Conservation (phyloP, 2,113 vertebrate species). For the Artemisiospiza belli region DNA sequence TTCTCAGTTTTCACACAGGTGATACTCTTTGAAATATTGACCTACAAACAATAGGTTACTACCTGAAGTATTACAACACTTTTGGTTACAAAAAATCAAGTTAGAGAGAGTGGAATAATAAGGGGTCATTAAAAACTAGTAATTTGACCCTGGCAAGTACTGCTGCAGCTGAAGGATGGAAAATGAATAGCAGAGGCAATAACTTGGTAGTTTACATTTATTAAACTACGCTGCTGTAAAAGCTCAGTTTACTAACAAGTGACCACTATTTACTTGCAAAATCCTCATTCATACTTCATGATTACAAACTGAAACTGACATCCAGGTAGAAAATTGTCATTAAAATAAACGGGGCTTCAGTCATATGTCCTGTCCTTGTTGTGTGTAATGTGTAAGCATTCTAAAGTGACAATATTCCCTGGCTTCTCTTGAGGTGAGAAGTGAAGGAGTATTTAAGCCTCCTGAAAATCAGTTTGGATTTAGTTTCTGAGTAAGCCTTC, state of each 20-base stretch:
- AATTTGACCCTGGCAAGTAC: not conserved
- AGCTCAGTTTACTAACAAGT: not conserved
- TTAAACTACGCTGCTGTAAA: not conserved
- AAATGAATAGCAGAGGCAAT: not conserved
- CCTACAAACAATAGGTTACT: not conserved
- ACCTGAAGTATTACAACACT: not conserved
- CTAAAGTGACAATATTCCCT: not conserved
- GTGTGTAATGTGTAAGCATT: not conserved
- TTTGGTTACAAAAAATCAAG: not conserved
- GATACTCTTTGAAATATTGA: not conserved
- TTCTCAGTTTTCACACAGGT: not conserved
- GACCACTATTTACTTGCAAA: not conserved
- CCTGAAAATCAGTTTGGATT: not conserved
- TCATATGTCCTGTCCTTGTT: not conserved
- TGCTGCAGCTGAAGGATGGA: not conserved
- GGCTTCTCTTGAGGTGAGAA: not conserved
- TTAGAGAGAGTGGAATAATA: not conserved
- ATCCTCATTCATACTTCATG: not conserved
- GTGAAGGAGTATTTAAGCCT: not conserved
- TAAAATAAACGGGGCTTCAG: not conserved
- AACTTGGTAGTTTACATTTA: not conserved
- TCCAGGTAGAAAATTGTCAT: not conserved
- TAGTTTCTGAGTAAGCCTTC: not conserved
- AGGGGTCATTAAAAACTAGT: not conserved
- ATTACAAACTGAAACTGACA: not conserved